These are phyloP conservation scores for Todiramphus saurophagus DNA, from an alignment of 2,113 vertebrate species.

Conservation along the genomic window DNA sequence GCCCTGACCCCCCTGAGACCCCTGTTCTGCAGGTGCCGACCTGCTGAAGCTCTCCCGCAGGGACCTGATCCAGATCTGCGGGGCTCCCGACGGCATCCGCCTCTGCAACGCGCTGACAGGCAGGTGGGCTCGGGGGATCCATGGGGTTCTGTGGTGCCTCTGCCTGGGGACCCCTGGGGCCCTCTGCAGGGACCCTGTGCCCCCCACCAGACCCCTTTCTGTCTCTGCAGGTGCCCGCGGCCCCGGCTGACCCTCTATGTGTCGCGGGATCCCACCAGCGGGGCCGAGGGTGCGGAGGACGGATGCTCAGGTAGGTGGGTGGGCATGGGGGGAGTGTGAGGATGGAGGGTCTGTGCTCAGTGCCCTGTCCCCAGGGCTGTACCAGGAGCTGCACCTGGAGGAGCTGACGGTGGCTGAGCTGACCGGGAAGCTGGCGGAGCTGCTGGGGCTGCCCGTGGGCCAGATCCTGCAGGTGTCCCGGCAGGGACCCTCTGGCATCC, in stretches of 20 bases:
- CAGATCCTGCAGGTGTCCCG: constrained; percentile 46
- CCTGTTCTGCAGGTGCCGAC: constrained; percentile 12
- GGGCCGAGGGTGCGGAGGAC: not conserved
- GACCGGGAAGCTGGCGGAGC: constrained; percentile 45
- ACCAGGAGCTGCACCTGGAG: constrained; percentile 63
- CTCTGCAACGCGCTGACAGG: constrained; percentile 55
- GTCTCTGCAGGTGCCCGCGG: not conserved
- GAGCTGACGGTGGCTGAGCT: constrained; percentile 54
- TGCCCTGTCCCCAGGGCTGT: not conserved
- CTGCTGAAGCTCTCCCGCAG: constrained; percentile 62
- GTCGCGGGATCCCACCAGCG: not conserved
- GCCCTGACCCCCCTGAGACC: not conserved
- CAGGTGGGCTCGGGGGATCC: not conserved
- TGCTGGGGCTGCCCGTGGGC: constrained; percentile 45
- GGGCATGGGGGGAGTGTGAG: not conserved
- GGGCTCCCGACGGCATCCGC: constrained; percentile 60
- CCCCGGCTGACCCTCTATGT: constrained; percentile 55
- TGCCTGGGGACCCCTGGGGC: not conserved
- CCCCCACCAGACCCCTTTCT: not conserved
- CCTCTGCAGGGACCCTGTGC: accelerated
- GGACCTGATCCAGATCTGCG: constrained; percentile 71
- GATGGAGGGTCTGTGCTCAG: not conserved
- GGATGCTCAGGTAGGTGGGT: not conserved
- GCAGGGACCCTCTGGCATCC: constrained; percentile 53
- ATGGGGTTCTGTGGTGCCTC: accelerated